These are phyloP conservation scores for Arctia plantaginis DNA, from an alignment of 2,888 invertebrate genomes.

Conservation along the genomic window DNA sequence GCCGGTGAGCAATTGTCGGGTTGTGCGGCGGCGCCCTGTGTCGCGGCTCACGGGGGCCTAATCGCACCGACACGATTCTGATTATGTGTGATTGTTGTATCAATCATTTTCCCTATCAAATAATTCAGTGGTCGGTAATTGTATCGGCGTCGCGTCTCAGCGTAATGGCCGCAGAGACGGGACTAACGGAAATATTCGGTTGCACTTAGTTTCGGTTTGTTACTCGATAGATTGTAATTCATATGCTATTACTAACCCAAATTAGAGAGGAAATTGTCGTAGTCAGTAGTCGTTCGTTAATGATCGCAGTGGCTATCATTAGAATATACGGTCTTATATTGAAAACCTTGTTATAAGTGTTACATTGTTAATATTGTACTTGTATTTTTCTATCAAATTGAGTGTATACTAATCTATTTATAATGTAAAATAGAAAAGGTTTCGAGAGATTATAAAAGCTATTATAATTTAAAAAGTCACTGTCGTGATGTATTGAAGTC, in stretches of 20 bases:
- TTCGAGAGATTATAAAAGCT: background rate
- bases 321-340: conserved; percentile 39
- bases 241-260: conserved; percentile 77
- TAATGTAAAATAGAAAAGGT: background rate
- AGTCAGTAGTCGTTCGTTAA: conserved; percentile 52
- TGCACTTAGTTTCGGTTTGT: conserved; percentile 85
- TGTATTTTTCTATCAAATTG: background rate
- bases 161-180: conserved; percentile 71
- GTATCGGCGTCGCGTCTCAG: conserved; percentile 73
- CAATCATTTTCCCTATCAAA: conserved; percentile 86
- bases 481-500: background rate
- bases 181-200: conserved; percentile 77
- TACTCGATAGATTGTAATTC: conserved; percentile 80
- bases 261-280: conserved; percentile 73
- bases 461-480: background rate
- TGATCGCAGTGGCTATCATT: conserved; percentile 51
- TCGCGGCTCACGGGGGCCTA: conserved; percentile 70
- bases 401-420: background rate
- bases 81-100: conserved; percentile 85
- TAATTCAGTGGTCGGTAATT: conserved; percentile 85
- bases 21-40: conserved; percentile 67
- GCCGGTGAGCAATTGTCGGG: conserved; percentile 76
- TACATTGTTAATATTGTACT: conserved; percentile 19
- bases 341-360: conserved; percentile 45
- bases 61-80: conserved; percentile 83